These are phyloP conservation scores for Hemibates koningsi DNA, from an alignment of 2,113 vertebrate genomes.

Conservation along the genomic window DNA sequence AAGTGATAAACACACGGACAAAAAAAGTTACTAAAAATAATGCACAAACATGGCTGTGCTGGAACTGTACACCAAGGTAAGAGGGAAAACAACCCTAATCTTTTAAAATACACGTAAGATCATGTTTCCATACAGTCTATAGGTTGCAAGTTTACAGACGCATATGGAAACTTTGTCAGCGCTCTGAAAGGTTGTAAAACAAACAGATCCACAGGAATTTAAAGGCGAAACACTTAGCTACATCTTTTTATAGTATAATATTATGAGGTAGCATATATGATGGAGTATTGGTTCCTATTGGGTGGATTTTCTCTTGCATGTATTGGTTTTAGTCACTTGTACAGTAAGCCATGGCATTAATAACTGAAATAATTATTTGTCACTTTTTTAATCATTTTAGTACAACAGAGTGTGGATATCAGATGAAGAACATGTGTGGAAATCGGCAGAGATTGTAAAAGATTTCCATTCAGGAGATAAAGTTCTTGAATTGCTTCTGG, in stretches of 20 bases:
- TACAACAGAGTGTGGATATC: slow-evolving; percentile 97
- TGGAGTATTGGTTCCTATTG: background rate
- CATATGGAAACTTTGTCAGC: slow-evolving; percentile 51
- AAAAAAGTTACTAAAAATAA: background rate
- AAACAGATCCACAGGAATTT: background rate
- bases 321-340: background rate
- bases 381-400: slow-evolving; percentile 49
- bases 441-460: slow-evolving; percentile 85
- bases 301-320: background rate
- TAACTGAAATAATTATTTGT: background rate
- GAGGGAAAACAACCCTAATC: background rate
- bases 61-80: slow-evolving; percentile 89
- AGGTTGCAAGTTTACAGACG: background rate
- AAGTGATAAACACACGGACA: background rate
- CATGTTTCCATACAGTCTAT: background rate
- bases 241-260: background rate
- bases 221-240: background rate
- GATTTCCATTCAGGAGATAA: slow-evolving; percentile 78
- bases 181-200: background rate
- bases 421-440: slow-evolving; percentile 88
- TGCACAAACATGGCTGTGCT: slow-evolving; percentile 77
- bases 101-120: background rate
- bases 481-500: slow-evolving; percentile 76
- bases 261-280: background rate
- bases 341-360: background rate